Percentiles rank a stretch among this genome's conserved stretches.
Evolutionary conservation across 2,888 invertebrate genomes (phyloP).

Genomic region (Achlya flavicornis): DNA sequence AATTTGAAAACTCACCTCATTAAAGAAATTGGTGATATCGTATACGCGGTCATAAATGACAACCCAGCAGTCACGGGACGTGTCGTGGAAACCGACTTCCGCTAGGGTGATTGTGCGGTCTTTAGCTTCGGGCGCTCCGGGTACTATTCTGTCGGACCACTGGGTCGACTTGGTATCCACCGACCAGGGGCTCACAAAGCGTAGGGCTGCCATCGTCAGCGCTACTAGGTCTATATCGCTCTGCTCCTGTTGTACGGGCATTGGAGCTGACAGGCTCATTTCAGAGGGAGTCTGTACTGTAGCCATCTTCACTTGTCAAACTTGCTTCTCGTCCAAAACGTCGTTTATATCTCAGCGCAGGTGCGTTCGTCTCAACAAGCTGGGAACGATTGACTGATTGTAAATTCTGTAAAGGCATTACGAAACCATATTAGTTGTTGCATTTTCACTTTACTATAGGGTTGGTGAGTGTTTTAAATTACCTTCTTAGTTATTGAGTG

Average conservation of each 20-base stretch:
- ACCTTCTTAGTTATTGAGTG: background rate
- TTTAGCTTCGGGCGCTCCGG: slow-evolving; percentile 64
- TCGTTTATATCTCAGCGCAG: slow-evolving; percentile 25
- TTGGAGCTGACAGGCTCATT: slow-evolving; percentile 59
- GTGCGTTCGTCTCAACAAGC: slow-evolving; percentile 42
- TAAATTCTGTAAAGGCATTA: slow-evolving; percentile 64
- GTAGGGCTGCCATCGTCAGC: slow-evolving; percentile 77
- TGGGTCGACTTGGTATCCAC: slow-evolving; percentile 51
- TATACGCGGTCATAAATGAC: slow-evolving; percentile 94
- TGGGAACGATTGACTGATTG: slow-evolving; percentile 50
- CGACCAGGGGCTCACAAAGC: slow-evolving; percentile 74
- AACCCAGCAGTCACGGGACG: slow-evolving; percentile 90
- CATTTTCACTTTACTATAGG: slow-evolving; percentile 44
- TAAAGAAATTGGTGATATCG: slow-evolving; percentile 90
- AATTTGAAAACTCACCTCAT: slow-evolving; percentile 79
- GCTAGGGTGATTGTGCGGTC: slow-evolving; percentile 85
- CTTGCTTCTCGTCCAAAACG: slow-evolving; percentile 20
- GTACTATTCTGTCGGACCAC: slow-evolving; percentile 55
- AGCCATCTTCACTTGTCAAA: slow-evolving; percentile 57
- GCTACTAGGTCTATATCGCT: slow-evolving; percentile 70
- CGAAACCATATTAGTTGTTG: slow-evolving; percentile 63
- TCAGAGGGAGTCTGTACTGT: slow-evolving; percentile 68
- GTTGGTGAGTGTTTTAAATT: slow-evolving; percentile 24
- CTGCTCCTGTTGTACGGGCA: slow-evolving; percentile 62
- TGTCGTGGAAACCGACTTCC: slow-evolving; percentile 91